phyloP scores from a whole-genome alignment of 2,888 invertebrate genomes.

The Leptinotarsa tumamoca region DNA sequence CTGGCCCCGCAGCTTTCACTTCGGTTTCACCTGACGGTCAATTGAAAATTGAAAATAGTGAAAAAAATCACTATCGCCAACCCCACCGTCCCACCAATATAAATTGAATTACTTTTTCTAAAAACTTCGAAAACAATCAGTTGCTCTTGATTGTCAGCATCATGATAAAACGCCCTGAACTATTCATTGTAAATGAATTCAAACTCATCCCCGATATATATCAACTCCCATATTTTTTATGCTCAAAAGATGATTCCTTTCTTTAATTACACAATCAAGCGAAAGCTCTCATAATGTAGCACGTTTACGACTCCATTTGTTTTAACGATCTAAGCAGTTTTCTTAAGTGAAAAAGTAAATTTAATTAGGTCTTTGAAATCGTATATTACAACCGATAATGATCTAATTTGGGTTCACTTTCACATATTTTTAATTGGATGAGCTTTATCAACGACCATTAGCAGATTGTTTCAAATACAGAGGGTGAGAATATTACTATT shows the following conservation, averaged over 20 bases:
- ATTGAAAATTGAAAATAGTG: no score
- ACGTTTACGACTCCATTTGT: constrained; percentile 43
- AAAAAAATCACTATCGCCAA: no score
- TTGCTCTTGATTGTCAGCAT: no score
- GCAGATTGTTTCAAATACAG: constrained; percentile 3
- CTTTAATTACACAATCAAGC: constrained; percentile 44
- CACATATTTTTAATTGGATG: constrained; percentile 45
- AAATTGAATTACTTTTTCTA: no score
- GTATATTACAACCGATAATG: constrained; percentile 44
- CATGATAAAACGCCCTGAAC: no score
- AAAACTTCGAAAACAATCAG: no score
- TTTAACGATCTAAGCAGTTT: constrained; percentile 42
- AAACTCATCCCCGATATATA: background rate
- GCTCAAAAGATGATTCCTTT: constrained; percentile 33
- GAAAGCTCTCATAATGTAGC: constrained; percentile 37
- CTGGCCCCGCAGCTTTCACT: no score
- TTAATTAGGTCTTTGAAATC: constrained; percentile 44
- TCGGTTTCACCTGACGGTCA: no score
- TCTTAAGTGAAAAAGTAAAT: constrained; percentile 44
- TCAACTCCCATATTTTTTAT: constrained; percentile 24
- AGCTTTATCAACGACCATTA: constrained; percentile 11
- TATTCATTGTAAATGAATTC: no score
- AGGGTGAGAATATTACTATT: background rate
- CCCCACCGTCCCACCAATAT: no score
- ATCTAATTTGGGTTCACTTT: constrained; percentile 43